These are phyloP conservation scores for Ernsta delagoae DNA, from an alignment of 2,888 invertebrate genomes.

Conservation along the genomic window DNA sequence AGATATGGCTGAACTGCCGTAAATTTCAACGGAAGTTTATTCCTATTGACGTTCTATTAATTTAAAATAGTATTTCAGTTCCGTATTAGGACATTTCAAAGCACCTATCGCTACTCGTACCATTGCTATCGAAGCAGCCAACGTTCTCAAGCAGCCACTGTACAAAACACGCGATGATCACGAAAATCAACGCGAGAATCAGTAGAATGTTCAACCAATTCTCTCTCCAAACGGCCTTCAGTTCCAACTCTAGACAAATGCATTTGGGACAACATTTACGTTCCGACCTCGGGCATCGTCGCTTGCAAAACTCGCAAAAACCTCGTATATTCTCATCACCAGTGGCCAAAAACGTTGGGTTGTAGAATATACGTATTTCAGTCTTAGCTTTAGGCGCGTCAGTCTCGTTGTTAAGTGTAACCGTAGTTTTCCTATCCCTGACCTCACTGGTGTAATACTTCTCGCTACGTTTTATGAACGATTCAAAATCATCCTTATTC, in stretches of 20 bases:
- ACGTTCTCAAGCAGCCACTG: conserved; percentile 62
- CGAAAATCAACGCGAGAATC: conserved; percentile 64
- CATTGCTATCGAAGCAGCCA: conserved; percentile 52
- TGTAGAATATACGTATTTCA: conserved; percentile 77
- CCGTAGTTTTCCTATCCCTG: conserved; percentile 62
- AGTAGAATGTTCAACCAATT: conserved; percentile 75
- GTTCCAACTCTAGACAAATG: conserved; percentile 65
- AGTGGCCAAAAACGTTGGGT: conserved; percentile 72
- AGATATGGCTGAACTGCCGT: too few species aligned
- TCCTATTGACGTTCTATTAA: too few species aligned
- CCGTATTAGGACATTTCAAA: conserved; percentile 55
- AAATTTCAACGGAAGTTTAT: too few species aligned
- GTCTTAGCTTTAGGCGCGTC: conserved; percentile 59
- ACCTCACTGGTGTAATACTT: conserved; percentile 71
- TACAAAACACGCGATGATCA: conserved; percentile 63
- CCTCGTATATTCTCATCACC: conserved; percentile 52
- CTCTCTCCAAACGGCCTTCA: conserved; percentile 68
- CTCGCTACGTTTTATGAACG: conserved; percentile 77
- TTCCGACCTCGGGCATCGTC: conserved; percentile 66
- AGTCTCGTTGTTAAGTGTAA: conserved; percentile 57
- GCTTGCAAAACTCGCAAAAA: conserved; percentile 66
- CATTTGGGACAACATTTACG: conserved; percentile 70
- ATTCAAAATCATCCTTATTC: conserved; percentile 65
- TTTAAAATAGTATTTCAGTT: too few species aligned
- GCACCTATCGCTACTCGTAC: conserved; percentile 54